A percentile compares a stretch with the other conserved stretches of the same genome.
These are phyloP conservation scores for Euplexia lucipara DNA, from an alignment of 2,888 invertebrate species.

Conservation along the genomic window DNA sequence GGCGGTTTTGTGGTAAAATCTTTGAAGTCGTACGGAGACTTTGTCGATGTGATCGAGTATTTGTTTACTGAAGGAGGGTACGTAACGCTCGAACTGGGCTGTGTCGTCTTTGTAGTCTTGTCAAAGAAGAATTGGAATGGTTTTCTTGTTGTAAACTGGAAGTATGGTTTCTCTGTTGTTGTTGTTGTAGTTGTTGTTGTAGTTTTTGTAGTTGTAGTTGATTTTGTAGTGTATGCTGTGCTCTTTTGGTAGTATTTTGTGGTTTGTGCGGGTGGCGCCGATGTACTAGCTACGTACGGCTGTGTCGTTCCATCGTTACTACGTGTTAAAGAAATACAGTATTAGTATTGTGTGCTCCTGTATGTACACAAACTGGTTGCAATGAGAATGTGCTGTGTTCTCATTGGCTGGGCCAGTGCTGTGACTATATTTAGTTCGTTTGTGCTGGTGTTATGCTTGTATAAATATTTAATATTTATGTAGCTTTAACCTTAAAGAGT, in stretches of 20 bases:
- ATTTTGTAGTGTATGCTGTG: constrained; percentile 65
- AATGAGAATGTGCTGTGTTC: constrained; percentile 77
- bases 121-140: constrained; percentile 74
- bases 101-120: constrained; percentile 68
- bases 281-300: constrained; percentile 84
- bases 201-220: constrained; percentile 28
- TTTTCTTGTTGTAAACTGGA: constrained; percentile 76
- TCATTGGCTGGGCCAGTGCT: constrained; percentile 74
- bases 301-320: constrained; percentile 88
- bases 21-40: constrained; percentile 90
- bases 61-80: constrained; percentile 80
- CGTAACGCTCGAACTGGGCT: constrained; percentile 68
- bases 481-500: constrained; percentile 8
- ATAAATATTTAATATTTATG: constrained; percentile 42
- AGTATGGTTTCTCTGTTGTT: constrained; percentile 71
- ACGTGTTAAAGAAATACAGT: constrained; percentile 69
- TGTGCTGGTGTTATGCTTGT: constrained; percentile 42
- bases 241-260: constrained; percentile 72
- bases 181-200: constrained; percentile 52
- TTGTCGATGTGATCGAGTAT: constrained; percentile 88
- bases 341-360: constrained; percentile 77
- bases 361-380: constrained; percentile 78
- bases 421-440: constrained; percentile 67
- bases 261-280: constrained; percentile 72
- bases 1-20: constrained; percentile 84